Conservation (phyloP, 2,888 invertebrate genomes). For the Xanthorhoe designata region DNA sequence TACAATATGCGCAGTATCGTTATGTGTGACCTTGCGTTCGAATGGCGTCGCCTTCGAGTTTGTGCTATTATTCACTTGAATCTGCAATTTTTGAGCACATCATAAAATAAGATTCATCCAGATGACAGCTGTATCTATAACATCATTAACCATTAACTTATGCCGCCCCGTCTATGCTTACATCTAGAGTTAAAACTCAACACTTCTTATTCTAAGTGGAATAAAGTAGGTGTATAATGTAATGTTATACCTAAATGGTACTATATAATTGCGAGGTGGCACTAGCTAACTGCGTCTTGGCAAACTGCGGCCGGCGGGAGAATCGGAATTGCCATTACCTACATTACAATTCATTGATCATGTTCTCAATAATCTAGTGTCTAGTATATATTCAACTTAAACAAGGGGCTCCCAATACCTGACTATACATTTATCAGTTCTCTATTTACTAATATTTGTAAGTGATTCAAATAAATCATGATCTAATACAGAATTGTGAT, state of each 20-base stretch:
- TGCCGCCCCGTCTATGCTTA: constrained; percentile 73
- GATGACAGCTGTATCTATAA: constrained; percentile 53
- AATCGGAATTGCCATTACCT: constrained; percentile 22
- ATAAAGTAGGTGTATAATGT: constrained; percentile 71
- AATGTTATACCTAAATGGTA: constrained; percentile 66
- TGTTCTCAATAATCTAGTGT: background rate
- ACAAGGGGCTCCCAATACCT: constrained; percentile 9
- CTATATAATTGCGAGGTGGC: constrained; percentile 79
- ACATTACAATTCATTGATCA: constrained; percentile 1
- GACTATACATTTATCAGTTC: background rate
- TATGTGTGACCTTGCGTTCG: constrained; percentile 67
- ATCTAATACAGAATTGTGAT: background rate
- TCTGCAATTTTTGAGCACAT: constrained; percentile 53
- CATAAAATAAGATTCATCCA: constrained; percentile 68
- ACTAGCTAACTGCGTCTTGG: constrained; percentile 68
- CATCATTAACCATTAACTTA: constrained; percentile 46
- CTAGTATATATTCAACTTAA: background rate
- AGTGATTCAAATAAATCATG: background rate
- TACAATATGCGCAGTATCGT: constrained; percentile 65
- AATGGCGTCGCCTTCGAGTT: constrained; percentile 9
- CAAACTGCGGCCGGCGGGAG: constrained; percentile 49
- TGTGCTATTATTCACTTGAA: constrained; percentile 7
- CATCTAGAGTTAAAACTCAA: constrained; percentile 67
- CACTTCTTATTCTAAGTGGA: constrained; percentile 78
- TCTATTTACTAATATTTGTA: background rate